Conservation (phyloP, 2,797 vertebrate species). For the Tarsius wallacei region DNA sequence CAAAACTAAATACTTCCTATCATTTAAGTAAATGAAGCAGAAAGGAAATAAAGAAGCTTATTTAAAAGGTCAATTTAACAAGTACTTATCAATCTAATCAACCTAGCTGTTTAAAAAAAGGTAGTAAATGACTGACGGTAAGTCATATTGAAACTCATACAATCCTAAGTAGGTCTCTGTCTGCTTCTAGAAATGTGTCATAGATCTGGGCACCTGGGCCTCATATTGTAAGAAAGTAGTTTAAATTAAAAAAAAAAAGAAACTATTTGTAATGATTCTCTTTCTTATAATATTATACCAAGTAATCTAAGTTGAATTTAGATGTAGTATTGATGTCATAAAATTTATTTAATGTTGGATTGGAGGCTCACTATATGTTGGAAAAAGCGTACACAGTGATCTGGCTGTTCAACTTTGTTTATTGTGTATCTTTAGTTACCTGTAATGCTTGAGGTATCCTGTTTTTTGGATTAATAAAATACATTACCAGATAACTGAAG, state of each 20-base stretch:
- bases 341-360: not conserved
- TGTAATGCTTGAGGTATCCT: not conserved
- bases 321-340: not conserved
- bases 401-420: not conserved
- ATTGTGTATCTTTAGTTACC: not conserved
- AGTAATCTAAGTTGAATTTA: constrained; percentile 1
- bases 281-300: not conserved
- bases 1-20: constrained; percentile 29
- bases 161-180: not conserved
- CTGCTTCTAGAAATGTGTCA: not conserved
- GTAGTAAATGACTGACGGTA: not conserved
- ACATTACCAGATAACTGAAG: not conserved
- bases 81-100: constrained; percentile 4
- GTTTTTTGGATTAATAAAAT: constrained; percentile 59
- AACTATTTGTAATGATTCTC: not conserved
- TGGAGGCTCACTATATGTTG: not conserved
- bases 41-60: constrained; percentile 50
- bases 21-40: constrained; percentile 34
- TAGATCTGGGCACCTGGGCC: not conserved
- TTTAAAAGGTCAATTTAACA: constrained; percentile 41
- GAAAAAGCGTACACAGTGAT: not conserved
- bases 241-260: not conserved
- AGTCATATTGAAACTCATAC: not conserved
- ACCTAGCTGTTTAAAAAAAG: constrained; percentile 4
- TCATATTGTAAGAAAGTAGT: not conserved